phyloP scores from a whole-genome alignment of 1,140 invertebrate species.

The Caenorhabditis briggsae region DNA sequence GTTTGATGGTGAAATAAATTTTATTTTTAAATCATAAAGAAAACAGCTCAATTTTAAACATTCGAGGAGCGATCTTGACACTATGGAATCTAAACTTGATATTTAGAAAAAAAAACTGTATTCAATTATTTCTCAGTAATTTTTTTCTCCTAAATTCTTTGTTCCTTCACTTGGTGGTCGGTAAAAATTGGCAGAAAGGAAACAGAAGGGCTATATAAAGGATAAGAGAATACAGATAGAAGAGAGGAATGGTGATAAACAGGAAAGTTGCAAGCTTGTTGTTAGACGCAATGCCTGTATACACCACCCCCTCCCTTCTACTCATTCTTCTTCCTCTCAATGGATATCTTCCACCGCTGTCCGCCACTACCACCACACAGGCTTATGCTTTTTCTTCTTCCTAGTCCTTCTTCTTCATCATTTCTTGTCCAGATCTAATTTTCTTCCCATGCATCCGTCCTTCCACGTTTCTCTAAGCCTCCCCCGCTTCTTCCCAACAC shows the following conservation, averaged over 20 bases:
- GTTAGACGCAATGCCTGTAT: constrained; percentile 44
- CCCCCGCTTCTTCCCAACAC: not conserved
- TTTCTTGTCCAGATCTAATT: not conserved
- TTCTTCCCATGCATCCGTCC: not conserved
- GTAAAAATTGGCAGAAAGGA: not conserved
- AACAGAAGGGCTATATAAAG: not conserved
- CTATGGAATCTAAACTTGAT: no score
- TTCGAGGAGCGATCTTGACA: no score
- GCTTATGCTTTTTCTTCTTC: not conserved
- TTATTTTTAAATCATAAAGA: no score
- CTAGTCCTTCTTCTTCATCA: constrained; percentile 7
- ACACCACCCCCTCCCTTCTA: not conserved
- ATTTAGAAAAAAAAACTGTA: no score
- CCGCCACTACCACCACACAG: constrained; percentile 1
- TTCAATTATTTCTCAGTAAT: no score
- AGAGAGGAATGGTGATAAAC: constrained; percentile 45
- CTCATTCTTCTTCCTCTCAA: not conserved
- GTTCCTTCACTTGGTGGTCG: not conserved
- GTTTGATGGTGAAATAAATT: no score
- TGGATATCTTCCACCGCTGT: not conserved
- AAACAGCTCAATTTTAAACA: no score
- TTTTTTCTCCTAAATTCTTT: not conserved
- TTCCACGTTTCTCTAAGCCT: not conserved
- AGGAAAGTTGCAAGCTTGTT: constrained; percentile 55
- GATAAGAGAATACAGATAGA: constrained; percentile 15